phyloP scores from a whole-genome alignment of 2,888 invertebrate species.

The Hedychridium roseum region DNA sequence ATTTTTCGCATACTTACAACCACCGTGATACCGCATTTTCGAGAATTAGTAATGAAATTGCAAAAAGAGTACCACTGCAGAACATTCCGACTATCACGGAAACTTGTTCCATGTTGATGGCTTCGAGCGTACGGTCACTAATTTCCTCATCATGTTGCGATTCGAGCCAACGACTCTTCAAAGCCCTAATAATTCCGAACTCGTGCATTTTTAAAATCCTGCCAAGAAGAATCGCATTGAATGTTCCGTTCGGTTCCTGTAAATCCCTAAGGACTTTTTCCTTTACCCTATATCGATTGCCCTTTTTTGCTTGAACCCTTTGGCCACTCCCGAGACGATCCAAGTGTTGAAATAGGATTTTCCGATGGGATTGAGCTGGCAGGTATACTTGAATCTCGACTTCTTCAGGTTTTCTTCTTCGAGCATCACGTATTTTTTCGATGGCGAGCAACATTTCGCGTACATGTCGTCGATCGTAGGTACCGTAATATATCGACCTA shows the following conservation, averaged over 20 bases:
- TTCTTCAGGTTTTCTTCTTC: constrained; percentile 23
- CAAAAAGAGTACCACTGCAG: constrained; percentile 17
- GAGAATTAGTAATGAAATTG: constrained; percentile 11
- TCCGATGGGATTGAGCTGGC: constrained; percentile 26
- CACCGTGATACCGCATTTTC: constrained; percentile 10
- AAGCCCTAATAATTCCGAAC: constrained; percentile 19
- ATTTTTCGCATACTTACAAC: too few species aligned
- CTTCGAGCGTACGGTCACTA: background rate
- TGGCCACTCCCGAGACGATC: constrained; percentile 31
- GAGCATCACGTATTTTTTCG: constrained; percentile 9
- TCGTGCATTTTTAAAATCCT: constrained; percentile 25
- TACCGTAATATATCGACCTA: background rate
- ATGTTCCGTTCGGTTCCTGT: background rate
- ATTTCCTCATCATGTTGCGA: background rate
- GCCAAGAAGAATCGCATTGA: background rate
- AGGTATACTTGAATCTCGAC: constrained; percentile 7
- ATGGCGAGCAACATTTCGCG: constrained; percentile 17
- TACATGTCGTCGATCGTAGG: constrained; percentile 12
- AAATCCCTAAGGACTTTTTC: background rate
- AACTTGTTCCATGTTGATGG: constrained; percentile 27
- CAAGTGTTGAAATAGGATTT: constrained; percentile 1
- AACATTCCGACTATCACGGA: constrained; percentile 24
- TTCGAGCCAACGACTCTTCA: constrained; percentile 25
- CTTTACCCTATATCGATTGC: constrained; percentile 38
- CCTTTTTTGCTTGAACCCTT: constrained; percentile 31